Evolutionary conservation across 37 sponge, comb jelly and placozoan genomes (phyloP).

Genomic region (Tethya wilhelma): DNA sequence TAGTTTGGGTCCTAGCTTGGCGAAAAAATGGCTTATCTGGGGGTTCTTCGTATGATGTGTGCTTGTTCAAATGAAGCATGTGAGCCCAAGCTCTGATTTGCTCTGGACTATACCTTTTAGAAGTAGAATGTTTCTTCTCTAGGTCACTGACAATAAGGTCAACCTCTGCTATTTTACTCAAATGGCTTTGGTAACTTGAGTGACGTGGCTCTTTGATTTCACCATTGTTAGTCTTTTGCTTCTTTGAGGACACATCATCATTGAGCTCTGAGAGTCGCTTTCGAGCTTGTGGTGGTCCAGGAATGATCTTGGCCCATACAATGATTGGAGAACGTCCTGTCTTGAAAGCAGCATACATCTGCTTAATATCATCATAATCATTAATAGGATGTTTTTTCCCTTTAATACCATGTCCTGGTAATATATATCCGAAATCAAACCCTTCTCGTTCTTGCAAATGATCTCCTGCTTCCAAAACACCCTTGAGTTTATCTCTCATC

Average conservation of each 20-base stretch:
- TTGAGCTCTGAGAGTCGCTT: constrained; percentile 11
- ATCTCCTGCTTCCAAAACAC: neutral
- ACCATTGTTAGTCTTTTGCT: neutral
- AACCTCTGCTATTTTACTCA: constrained; percentile 39
- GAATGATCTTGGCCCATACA: constrained; percentile 4
- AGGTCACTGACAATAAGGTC: constrained; percentile 36
- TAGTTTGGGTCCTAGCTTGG: neutral
- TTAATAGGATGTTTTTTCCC: constrained; percentile 3
- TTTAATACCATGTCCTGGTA: constrained; percentile 48
- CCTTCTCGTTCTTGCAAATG: neutral
- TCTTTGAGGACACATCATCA: neutral
- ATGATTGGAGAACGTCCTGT: constrained; percentile 7
- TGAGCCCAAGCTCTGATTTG: constrained; percentile 59
- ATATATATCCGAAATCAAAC: constrained; percentile 24
- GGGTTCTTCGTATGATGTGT: constrained; percentile 43
- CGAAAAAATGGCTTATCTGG: constrained; percentile 56
- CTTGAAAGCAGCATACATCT: constrained; percentile 17
- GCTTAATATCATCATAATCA: constrained; percentile 8
- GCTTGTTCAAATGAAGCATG: constrained; percentile 48
- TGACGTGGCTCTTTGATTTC: neutral
- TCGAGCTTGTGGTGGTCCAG: neutral
- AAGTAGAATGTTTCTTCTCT: constrained; percentile 11
- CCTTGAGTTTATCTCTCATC: neutral
- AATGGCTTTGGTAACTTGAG: constrained; percentile 20
- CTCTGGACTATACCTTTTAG: constrained; percentile 9